These are phyloP conservation scores for Tragelaphus imberbis DNA, from an alignment of 2,113 vertebrate genomes.

Conservation along the genomic window DNA sequence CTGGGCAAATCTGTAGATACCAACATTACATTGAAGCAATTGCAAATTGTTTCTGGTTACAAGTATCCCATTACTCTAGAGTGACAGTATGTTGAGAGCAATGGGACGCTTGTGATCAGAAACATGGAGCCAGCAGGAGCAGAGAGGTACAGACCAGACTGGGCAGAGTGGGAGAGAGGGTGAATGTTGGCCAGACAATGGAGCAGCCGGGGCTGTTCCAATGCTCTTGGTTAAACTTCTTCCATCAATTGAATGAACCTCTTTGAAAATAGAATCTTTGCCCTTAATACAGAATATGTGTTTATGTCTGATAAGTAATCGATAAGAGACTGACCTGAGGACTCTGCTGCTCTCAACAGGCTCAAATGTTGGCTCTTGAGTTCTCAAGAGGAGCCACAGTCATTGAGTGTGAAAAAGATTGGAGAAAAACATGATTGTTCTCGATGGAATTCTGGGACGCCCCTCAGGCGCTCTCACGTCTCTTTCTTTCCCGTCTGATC, in stretches of 20 bases:
- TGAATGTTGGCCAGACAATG: not conserved
- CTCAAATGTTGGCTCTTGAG: not conserved
- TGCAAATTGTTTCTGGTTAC: not conserved
- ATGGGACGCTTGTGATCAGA: not conserved
- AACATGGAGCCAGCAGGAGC: not conserved
- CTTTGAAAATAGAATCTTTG: not conserved
- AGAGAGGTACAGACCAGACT: not conserved
- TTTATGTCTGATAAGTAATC: not conserved
- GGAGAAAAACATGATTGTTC: not conserved
- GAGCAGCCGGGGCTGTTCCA: accelerated
- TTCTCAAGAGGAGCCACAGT: not conserved
- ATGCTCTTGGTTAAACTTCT: not conserved
- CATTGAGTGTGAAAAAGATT: not conserved
- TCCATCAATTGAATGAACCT: not conserved
- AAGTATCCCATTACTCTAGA: not conserved
- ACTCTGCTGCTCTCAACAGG: not conserved
- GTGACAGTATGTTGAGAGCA: not conserved
- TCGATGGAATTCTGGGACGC: not conserved
- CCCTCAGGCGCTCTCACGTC: not conserved
- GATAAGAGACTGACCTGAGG: not conserved
- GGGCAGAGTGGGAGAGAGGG: not conserved
- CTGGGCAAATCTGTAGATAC: not conserved
- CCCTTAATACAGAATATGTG: not conserved
- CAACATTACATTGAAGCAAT: not conserved
- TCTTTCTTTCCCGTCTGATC: not conserved